These are phyloP conservation scores for Apeira syringaria DNA, from an alignment of 2,888 invertebrate genomes.

Conservation along the genomic window DNA sequence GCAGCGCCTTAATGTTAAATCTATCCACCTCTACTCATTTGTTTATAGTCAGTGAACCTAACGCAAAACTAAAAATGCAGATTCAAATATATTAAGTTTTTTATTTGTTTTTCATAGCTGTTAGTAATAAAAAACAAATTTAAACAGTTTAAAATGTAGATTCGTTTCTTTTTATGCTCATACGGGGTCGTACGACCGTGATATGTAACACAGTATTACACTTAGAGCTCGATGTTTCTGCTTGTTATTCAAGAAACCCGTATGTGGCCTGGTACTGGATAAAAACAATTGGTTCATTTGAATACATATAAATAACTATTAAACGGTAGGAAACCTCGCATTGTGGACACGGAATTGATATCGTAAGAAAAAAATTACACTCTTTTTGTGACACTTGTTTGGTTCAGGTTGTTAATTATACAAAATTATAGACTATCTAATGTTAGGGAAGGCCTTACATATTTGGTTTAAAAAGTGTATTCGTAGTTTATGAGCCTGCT, in stretches of 20 bases:
- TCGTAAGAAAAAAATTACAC: constrained; percentile 5
- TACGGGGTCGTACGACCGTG: constrained; percentile 39
- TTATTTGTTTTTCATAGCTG: constrained; percentile 55
- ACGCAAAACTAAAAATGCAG: constrained; percentile 47
- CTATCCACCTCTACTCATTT: no score
- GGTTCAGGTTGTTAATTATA: no score
- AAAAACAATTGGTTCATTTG: constrained; percentile 39
- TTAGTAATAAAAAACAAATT: constrained; percentile 13
- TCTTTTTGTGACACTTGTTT: constrained; percentile 9
- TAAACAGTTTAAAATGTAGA: not conserved
- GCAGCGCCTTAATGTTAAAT: no score
- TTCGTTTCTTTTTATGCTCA: constrained; percentile 31
- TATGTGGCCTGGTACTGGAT: constrained; percentile 46
- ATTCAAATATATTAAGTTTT: constrained; percentile 43
- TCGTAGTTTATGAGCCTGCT: no score
- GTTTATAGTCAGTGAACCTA: constrained; percentile 41
- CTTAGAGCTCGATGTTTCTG: constrained; percentile 37
- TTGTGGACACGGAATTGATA: constrained; percentile 5
- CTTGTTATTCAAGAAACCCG: constrained; percentile 44
- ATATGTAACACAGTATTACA: constrained; percentile 49
- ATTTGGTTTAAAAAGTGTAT: no score
- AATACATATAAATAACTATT: constrained; percentile 30
- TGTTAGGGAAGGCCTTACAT: no score
- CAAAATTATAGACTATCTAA: no score
- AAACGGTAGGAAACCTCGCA: constrained; percentile 20